Base-by-base conservation (phyloP, 2,797 vertebrate species). In the Steatocranus sp. region DNA sequence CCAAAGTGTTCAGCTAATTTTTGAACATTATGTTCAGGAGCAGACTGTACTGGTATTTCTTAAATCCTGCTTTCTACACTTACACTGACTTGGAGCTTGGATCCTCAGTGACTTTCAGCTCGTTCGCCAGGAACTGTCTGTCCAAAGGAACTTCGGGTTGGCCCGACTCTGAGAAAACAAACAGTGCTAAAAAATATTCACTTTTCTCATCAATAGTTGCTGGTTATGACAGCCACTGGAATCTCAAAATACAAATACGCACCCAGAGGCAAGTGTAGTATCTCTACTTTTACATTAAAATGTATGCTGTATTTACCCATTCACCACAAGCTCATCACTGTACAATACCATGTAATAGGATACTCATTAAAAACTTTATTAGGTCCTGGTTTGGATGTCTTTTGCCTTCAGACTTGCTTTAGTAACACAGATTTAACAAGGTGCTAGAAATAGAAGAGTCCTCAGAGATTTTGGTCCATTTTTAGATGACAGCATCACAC, bases 131-230 rank as follows among this genome's bases (percentile, higher is more conserved):
- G 95, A 99, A 99, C 63, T 97, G 92, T 89, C 98, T 97, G 84
- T 98, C 98, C 94, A 99, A 87, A 5, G 98, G 96, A 88, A 96
- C 92, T 79, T 96, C 96, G 50, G 98, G 97, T 91, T 98, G 97
- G 80, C 98, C 97, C 1, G 98, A 97, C 85, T 99, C 99, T 99
- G 91, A 76, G 88, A 88, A 81, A 90, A 86, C 83, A 89, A 91
- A 92, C 83, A 92, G 17, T 36, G 41, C 20, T 36, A 18, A 81
- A 81, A 74, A 77, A 76, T 25, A 23, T 5, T 49, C 56, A 76
- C 14, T 76, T 76, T 48, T 11, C 56, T 51, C 49, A 27, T 70
- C 25, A 77, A 58, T 15, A 54, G 27, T 6, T 27, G 36, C 8
- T 70, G 17, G 27, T 74, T 63, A 79, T 61, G 80, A 79, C 63